Conservation (phyloP, 2,113 vertebrate genomes). For the Spea bombifrons region DNA sequence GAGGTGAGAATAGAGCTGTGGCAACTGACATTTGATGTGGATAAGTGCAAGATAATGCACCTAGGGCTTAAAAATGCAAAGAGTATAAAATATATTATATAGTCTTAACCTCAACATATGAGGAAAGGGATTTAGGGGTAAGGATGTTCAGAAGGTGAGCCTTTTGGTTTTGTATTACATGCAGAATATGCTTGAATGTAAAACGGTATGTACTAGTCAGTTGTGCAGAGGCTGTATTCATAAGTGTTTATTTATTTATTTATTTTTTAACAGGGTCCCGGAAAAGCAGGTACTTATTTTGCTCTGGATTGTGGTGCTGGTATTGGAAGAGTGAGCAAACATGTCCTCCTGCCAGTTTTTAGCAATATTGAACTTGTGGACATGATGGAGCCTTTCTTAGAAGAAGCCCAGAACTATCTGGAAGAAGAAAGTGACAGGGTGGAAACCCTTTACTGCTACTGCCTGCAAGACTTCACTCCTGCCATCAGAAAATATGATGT, state of each 20-base stretch:
- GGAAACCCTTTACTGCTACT: conserved; percentile 84
- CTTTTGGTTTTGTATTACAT: too few relatives aligned
- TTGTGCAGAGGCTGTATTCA: not conserved
- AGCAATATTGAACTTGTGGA: conserved; percentile 86
- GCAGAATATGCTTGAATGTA: too few relatives aligned
- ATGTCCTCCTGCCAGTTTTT: conserved; percentile 87
- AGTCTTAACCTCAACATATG: too few relatives aligned
- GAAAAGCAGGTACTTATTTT: conserved; percentile 77
- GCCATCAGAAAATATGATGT: conserved; percentile 79
- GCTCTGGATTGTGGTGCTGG: conserved; percentile 90
- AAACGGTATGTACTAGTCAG: too few relatives aligned
- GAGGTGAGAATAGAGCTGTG: too few relatives aligned
- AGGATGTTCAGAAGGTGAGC: too few relatives aligned
- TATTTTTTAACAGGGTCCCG: conserved; percentile 70
- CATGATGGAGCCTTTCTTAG: conserved; percentile 91
- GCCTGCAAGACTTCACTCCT: conserved; percentile 86
- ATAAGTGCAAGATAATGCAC: too few relatives aligned
- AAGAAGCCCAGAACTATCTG: conserved; percentile 86
- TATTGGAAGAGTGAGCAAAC: conserved; percentile 88
- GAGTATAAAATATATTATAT: too few relatives aligned
- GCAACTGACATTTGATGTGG: too few relatives aligned
- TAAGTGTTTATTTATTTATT: not conserved
- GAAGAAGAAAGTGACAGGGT: conserved; percentile 74
- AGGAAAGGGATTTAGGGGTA: too few relatives aligned
- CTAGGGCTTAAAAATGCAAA: too few relatives aligned